phyloP scores from a whole-genome alignment of 2,797 vertebrate genomes.

The Gambusia yucatana region DNA sequence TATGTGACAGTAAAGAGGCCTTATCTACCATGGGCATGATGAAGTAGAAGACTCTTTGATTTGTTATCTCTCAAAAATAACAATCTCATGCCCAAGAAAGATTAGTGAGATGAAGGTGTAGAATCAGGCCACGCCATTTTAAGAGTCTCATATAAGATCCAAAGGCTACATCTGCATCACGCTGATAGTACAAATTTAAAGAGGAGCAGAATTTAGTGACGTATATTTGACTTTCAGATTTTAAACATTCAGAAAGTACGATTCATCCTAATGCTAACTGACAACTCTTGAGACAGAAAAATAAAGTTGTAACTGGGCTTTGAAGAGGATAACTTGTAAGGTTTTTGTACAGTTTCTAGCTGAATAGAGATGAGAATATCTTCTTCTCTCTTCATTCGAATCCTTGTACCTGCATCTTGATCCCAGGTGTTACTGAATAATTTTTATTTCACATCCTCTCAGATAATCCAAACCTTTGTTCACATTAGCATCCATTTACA shows the following conservation, averaged over 20 bases:
- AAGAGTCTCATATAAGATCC: constrained; percentile 45
- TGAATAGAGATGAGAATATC: too few relatives aligned
- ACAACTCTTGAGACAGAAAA: constrained; percentile 28
- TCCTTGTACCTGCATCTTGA: neutral
- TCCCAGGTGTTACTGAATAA: neutral
- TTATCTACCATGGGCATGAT: constrained; percentile 75
- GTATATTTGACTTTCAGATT: constrained; percentile 55
- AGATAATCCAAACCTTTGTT: neutral
- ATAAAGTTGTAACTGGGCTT: neutral
- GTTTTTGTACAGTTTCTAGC: neutral
- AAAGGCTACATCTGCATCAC: constrained; percentile 59
- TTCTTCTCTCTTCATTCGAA: neutral
- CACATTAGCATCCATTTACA: constrained; percentile 11
- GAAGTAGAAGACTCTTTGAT: constrained; percentile 74
- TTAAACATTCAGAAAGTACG: constrained; percentile 26
- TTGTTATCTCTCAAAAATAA: constrained; percentile 66
- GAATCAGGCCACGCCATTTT: constrained; percentile 46
- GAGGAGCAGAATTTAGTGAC: constrained; percentile 43
- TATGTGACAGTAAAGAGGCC: constrained; percentile 73
- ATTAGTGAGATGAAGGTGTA: constrained; percentile 74
- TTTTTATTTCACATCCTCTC: neutral
- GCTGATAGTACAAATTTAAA: constrained; percentile 61
- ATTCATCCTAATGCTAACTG: constrained; percentile 9
- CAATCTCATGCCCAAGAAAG: constrained; percentile 67
- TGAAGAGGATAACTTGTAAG: neutral